These are phyloP conservation scores for Dioctria linearis DNA, from an alignment of 2,888 invertebrate species.

Conservation along the genomic window DNA sequence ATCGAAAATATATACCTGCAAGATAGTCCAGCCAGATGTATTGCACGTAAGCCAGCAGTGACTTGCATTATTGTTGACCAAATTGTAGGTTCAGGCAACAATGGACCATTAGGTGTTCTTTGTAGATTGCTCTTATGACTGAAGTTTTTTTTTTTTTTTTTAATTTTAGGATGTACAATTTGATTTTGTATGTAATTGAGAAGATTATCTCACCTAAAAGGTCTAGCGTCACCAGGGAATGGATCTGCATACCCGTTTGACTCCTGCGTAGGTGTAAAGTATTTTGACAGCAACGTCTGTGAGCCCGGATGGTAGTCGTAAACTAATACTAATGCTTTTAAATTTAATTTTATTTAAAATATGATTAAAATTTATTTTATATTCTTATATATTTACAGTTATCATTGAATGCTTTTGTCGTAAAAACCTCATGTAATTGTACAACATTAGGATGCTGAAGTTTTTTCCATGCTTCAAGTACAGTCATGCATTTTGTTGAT, in stretches of 20 bases:
- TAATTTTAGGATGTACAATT: neutral
- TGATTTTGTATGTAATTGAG: neutral
- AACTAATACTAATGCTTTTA: conserved; percentile 89
- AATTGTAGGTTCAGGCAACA: conserved; percentile 91
- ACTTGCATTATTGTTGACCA: conserved; percentile 98
- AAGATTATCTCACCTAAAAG: conserved; percentile 67
- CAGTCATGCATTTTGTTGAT: conserved; percentile 86
- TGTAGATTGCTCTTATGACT: conserved; percentile 71
- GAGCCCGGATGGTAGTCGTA: conserved; percentile 96
- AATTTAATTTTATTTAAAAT: conserved; percentile 47
- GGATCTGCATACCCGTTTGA: conserved; percentile 80
- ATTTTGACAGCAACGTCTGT: conserved; percentile 88
- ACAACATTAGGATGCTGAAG: conserved; percentile 96
- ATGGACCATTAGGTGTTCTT: conserved; percentile 77
- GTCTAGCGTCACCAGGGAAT: conserved; percentile 84
- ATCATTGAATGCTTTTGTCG: conserved; percentile 96
- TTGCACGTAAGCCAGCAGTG: conserved; percentile 91
- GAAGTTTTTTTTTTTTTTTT: conserved; percentile 15
- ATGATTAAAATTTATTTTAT: neutral
- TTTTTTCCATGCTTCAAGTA: conserved; percentile 96
- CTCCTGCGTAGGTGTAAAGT: conserved; percentile 79
- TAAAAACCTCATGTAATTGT: conserved; percentile 91
- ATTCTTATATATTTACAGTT: conserved; percentile 77
- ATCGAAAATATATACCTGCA: conserved; percentile 73
- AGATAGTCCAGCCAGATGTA: conserved; percentile 82